These are phyloP conservation scores for Prolemur simus DNA, from an alignment of 2,113 vertebrate species.

Conservation along the genomic window DNA sequence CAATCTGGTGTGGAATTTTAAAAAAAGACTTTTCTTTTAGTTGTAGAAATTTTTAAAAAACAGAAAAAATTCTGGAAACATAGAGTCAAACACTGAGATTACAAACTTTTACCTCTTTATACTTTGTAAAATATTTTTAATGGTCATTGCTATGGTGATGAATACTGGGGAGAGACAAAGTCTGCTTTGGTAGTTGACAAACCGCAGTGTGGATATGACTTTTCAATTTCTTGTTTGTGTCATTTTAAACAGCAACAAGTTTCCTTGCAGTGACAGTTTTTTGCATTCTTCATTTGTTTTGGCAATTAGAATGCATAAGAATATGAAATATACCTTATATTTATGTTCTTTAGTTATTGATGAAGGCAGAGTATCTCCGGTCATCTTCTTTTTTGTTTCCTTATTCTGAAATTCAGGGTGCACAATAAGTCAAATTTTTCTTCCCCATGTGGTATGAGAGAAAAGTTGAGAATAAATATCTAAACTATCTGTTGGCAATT, in stretches of 20 bases:
- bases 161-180: neutral
- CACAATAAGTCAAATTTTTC: neutral
- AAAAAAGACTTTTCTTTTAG: neutral
- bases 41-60: neutral
- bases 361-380: neutral
- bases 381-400: neutral
- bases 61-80: neutral
- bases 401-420: neutral
- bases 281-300: neutral
- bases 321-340: neutral
- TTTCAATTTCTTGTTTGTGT: neutral
- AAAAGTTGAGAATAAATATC: neutral
- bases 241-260: neutral
- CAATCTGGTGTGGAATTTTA: neutral
- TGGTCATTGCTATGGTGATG: neutral
- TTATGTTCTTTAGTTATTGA: neutral
- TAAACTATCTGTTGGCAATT: neutral
- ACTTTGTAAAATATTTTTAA: neutral
- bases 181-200: neutral
- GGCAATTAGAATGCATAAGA: neutral
- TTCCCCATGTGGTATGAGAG: neutral
- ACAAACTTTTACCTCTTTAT: neutral
- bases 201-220: neutral
- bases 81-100: neutral
- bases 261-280: neutral